Evolutionary conservation across 2,113 vertebrate genomes (phyloP), one percentile per base, ranked within the genome.

Genomic region (Gobiocypris rarus): DNA sequence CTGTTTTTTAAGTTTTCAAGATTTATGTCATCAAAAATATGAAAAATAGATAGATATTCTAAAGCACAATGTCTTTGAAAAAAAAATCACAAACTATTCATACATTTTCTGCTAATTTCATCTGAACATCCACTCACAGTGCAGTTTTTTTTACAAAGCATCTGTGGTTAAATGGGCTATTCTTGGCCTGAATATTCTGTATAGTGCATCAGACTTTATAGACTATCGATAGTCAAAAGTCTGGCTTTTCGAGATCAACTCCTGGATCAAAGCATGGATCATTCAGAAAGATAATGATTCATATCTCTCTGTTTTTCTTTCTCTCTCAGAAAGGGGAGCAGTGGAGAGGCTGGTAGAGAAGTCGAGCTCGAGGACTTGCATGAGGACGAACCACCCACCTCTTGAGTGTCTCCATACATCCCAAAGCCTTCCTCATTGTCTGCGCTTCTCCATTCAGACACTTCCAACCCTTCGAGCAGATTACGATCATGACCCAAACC

Each of bases 311-410:
- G 2, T 75, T 19, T 84, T 54, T 74, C 65, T 82, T 41, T 83
- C 28, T 65, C 26, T 83, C 81, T 26, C 88, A 95, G 95, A 91
- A 95, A 95, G 89, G 83, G 91, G 78, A 95, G 93, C 90, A 92
- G 92, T 1, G 93, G 93, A 2, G 95, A 95, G 6, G 91, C 89
- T 14, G 91, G 92, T 69, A 88, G 94, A 88, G 94, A 95, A 56
- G 91, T 84, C 15, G 94, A 95, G 86, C 92, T 95, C 75, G 94
- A 95, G 87, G 95, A 95, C 86, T 91, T 95, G 74, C 91, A 91
- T 71, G 95, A 95, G 84, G 94, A 95, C 5, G 95, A 95, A 74
- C 89, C 93, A 59, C 87, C 93, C 9, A 92, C 90, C 9, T 84
- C 85, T 67, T 94, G 90, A 95, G 88, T 2, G 6, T 11, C 48